A percentile compares a stretch with the other conserved stretches of the same genome.
Evolutionary conservation across 2,113 vertebrate genomes (phyloP).

Genomic region (Etheostoma spectabile): DNA sequence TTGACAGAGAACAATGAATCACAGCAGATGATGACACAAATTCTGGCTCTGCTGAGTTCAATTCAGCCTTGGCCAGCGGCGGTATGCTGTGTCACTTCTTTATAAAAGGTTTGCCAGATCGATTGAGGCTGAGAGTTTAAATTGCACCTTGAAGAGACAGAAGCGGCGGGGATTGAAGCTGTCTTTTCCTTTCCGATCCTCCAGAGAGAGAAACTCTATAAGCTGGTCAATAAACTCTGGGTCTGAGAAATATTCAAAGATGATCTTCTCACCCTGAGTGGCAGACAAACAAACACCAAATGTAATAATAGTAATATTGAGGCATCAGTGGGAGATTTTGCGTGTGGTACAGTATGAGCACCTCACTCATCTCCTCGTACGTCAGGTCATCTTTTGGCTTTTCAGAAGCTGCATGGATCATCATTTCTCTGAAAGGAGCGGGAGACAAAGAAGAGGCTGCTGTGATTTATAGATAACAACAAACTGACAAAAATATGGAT

Average conservation of each 20-base stretch:
- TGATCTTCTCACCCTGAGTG: constrained; percentile 92
- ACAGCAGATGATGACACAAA: constrained; percentile 50
- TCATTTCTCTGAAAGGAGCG: constrained; percentile 87
- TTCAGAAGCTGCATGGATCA: constrained; percentile 91
- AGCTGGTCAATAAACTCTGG: constrained; percentile 92
- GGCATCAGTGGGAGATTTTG: not conserved
- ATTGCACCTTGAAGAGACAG: constrained; percentile 96
- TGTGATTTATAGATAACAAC: constrained; percentile 77
- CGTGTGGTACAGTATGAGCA: constrained; percentile 53
- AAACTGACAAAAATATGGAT: constrained; percentile 54
- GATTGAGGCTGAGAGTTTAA: constrained; percentile 49
- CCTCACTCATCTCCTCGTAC: constrained; percentile 93
- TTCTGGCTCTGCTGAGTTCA: constrained; percentile 28
- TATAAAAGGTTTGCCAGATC: constrained; percentile 48
- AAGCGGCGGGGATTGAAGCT: constrained; percentile 97
- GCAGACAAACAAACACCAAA: constrained; percentile 36
- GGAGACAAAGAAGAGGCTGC: constrained; percentile 66
- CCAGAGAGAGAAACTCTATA: constrained; percentile 94
- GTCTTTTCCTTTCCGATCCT: constrained; percentile 98
- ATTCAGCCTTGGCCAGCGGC: constrained; percentile 24
- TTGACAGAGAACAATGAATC: constrained; percentile 50
- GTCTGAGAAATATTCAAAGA: constrained; percentile 96
- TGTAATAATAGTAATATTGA: constrained; percentile 17
- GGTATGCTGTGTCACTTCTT: constrained; percentile 44
- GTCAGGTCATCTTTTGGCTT: constrained; percentile 91